Evolutionary conservation across 2,113 vertebrate species (phyloP), one percentile per base, ranked within the genome.

Genomic region (Lonchura striata): DNA sequence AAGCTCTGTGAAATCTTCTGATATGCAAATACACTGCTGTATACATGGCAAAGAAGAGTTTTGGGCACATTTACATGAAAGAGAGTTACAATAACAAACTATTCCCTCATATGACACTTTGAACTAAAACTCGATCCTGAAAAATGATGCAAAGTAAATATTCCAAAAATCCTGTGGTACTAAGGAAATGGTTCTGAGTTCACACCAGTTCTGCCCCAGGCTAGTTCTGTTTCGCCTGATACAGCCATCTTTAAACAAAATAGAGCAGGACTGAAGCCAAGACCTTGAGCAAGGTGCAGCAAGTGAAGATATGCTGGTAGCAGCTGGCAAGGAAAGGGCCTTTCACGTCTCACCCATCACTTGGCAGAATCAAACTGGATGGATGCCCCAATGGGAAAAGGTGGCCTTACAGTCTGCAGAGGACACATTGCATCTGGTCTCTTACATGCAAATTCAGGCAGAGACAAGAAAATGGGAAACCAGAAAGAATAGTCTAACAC

Each of bases 21-120:
- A 92, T 96, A 87, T 95, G 94, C 88, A 97, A 95, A 95, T 96
- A n/a, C 13, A 17, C 69, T 61, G n/a, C 87, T 90, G 80, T 92
- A 53, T 85, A 88, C 63, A 61, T 47, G 60, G 87, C 75, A 89
- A 80, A 91, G 86, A 87, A 65, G 60, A 88, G 46, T 70, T 91
- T 63, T 56, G 82, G 87, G 93, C 5, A 22, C 0, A 6, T 71
- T 94, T 77, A 88, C 64, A 86, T 68, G 71, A 90, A 88, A 80
- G 21, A 70, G 80, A 21, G 21, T 46, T 41, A 49, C 2, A 3
- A 79, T 85, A 95, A 91, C 81, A 89, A 96, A 85, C 59, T 77
- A 74, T 74, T 85, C 42, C 33, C 54, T 92, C 74, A 52, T 47
- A 91, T 16, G 31, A 8, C 83, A 39, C 91, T 93, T 90, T 47